These are phyloP conservation scores for Neoseiulus cucumeris DNA, from an alignment of 1,140 invertebrate genomes.

Conservation along the genomic window DNA sequence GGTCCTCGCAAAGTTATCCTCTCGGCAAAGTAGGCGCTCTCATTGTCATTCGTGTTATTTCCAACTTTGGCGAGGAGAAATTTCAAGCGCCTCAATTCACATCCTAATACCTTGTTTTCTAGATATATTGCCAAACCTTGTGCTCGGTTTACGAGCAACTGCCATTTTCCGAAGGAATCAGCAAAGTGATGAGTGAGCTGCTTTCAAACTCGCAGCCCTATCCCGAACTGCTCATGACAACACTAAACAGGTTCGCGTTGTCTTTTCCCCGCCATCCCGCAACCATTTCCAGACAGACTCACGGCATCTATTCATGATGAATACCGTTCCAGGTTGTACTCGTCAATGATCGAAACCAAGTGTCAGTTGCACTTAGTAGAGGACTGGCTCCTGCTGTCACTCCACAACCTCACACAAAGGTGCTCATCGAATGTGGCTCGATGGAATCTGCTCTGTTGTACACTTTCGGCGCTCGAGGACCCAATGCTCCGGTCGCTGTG, in stretches of 20 bases:
- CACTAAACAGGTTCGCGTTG: not conserved
- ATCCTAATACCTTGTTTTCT: no score
- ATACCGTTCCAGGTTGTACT: not conserved
- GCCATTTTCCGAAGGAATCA: conserved; percentile 5
- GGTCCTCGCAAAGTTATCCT: not conserved
- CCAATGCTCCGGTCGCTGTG: conserved; percentile 7
- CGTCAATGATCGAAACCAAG: conserved; percentile 5
- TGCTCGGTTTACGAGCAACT: conserved; percentile 9
- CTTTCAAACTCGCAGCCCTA: not conserved
- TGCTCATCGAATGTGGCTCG: not conserved
- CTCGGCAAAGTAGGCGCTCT: not conserved
- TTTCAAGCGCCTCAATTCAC: no score
- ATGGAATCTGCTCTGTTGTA: not conserved
- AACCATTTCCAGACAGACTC: no score
- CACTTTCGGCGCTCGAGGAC: not conserved
- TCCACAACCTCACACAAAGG: conserved; percentile 8
- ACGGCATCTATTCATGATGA: no score
- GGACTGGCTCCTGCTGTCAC: not conserved
- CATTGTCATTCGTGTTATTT: no score
- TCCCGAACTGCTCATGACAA: conserved; percentile 3
- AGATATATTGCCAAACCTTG: not conserved
- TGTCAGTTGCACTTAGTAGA: not conserved
- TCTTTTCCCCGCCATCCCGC: no score
- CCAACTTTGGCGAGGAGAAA: no score
- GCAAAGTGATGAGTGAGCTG: conserved; percentile 9